Evolutionary conservation across 2,888 invertebrate species (phyloP).

Genomic region (Drosophila lacicola): DNA sequence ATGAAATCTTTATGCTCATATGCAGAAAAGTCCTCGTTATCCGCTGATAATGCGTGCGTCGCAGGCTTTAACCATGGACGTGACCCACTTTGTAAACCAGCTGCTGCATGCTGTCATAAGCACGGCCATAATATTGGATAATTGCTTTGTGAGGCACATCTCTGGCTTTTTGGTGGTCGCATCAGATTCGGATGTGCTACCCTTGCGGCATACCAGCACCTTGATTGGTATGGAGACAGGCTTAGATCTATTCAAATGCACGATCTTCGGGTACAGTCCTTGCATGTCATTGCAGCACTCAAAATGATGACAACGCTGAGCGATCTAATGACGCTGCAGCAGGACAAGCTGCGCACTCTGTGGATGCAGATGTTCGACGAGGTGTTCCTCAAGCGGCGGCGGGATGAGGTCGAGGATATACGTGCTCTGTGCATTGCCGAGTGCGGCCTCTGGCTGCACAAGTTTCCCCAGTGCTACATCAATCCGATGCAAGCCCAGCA

Average conservation of each 20-base stretch:
- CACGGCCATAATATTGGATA: background rate
- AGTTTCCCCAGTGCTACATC: conserved; percentile 1
- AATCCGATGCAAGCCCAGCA: background rate
- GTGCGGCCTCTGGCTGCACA: conserved; percentile 3
- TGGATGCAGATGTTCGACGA: background rate
- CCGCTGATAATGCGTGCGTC: background rate
- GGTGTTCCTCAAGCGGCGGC: background rate
- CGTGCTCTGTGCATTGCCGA: background rate
- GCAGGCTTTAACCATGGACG: background rate
- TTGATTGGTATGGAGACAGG: background rate
- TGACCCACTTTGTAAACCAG: background rate
- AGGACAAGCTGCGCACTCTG: background rate
- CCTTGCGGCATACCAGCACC: conserved; percentile 3
- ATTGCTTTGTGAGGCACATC: background rate
- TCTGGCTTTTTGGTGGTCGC: background rate
- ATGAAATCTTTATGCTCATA: background rate
- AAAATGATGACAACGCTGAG: conserved; percentile 4
- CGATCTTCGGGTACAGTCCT: background rate
- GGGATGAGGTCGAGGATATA: background rate
- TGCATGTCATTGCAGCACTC: conserved; percentile 1
- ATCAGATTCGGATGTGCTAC: background rate
- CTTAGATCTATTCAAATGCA: background rate
- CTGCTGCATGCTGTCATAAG: background rate
- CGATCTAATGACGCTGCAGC: background rate
- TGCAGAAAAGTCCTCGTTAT: background rate